phyloP scores from a whole-genome alignment of 1,140 invertebrate species.

The Drosophila jambulina region DNA sequence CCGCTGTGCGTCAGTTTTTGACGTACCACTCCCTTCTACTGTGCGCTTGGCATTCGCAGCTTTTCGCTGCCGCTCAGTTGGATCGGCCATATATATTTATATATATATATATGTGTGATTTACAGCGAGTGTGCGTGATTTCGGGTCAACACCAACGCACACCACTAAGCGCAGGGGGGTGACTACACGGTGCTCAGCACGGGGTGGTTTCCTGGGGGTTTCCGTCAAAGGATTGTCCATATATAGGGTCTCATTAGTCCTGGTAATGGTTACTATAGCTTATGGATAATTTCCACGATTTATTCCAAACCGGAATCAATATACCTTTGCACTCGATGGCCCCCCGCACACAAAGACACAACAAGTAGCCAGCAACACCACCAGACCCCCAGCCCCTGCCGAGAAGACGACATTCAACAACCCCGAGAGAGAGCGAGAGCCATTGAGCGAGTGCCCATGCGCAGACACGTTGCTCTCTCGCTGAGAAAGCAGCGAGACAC shows the following conservation, averaged over 20 bases:
- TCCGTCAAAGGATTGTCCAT: slow-evolving; percentile 13
- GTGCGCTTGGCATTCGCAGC: slow-evolving; percentile 74
- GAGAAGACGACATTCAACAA: slow-evolving; percentile 47
- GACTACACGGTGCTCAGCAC: slow-evolving; percentile 14
- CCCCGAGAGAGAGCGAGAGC: slow-evolving; percentile 26
- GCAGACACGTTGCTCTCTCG: slow-evolving; percentile 37
- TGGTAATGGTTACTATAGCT: neutral
- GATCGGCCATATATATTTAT: slow-evolving; percentile 54
- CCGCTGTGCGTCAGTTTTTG: slow-evolving; percentile 85
- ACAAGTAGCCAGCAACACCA: slow-evolving; percentile 68
- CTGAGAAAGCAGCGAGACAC: slow-evolving; percentile 58
- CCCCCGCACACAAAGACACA: slow-evolving; percentile 70
- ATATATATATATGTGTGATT: slow-evolving; percentile 67
- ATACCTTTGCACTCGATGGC: slow-evolving; percentile 11
- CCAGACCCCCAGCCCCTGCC: neutral
- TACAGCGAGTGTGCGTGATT: slow-evolving; percentile 82
- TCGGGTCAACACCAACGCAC: slow-evolving; percentile 72
- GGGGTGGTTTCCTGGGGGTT: slow-evolving; percentile 25
- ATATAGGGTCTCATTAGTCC: neutral
- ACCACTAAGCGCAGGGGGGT: slow-evolving; percentile 30
- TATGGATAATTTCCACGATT: slow-evolving; percentile 5
- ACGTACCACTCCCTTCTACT: slow-evolving; percentile 85
- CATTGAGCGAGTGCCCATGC: slow-evolving; percentile 31
- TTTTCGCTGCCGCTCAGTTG: slow-evolving; percentile 70
- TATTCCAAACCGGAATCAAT: slow-evolving; percentile 16